These are phyloP conservation scores for Manis pentadactyla DNA, from an alignment of 2,797 vertebrate genomes.

Conservation along the genomic window DNA sequence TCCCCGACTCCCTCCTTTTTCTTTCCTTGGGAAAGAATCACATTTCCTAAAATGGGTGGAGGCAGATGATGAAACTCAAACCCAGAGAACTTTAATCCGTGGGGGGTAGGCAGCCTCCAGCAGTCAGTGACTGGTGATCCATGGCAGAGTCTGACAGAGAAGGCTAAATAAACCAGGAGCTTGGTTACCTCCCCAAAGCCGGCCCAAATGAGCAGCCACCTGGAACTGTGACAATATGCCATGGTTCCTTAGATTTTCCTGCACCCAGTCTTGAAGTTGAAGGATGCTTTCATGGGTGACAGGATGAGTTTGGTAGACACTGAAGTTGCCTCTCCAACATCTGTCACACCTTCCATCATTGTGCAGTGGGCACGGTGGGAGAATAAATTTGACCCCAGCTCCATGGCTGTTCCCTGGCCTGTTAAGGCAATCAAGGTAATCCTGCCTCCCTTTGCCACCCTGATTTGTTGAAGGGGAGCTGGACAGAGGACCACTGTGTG, in stretches of 20 bases:
- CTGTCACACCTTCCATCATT: neutral
- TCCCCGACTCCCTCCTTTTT: neutral
- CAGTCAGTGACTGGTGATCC: neutral
- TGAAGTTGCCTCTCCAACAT: neutral
- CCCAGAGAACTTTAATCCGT: neutral
- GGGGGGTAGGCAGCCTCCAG: neutral
- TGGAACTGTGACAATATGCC: neutral
- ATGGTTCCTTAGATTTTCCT: neutral
- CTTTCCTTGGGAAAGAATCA: neutral
- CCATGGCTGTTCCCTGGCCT: neutral
- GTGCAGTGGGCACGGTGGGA: neutral
- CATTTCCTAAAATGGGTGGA: constrained; percentile 34
- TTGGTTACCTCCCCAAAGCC: neutral
- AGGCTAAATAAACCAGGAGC: neutral
- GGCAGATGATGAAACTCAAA: constrained; percentile 43
- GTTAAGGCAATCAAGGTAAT: neutral
- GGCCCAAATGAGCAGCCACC: neutral
- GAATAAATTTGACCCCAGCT: neutral
- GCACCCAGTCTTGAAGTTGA: neutral
- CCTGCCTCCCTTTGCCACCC: neutral
- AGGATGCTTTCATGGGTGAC: neutral
- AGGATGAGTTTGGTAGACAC: neutral
- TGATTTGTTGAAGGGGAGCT: neutral
- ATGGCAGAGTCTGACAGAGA: neutral
- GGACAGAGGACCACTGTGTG: neutral